A percentile compares a stretch with the other conserved stretches of the same genome.
These are phyloP conservation scores for Pseudorhiza aurosa DNA, from an alignment of 30 jellyfish, hydroid and myxozoan species.

Conservation along the genomic window DNA sequence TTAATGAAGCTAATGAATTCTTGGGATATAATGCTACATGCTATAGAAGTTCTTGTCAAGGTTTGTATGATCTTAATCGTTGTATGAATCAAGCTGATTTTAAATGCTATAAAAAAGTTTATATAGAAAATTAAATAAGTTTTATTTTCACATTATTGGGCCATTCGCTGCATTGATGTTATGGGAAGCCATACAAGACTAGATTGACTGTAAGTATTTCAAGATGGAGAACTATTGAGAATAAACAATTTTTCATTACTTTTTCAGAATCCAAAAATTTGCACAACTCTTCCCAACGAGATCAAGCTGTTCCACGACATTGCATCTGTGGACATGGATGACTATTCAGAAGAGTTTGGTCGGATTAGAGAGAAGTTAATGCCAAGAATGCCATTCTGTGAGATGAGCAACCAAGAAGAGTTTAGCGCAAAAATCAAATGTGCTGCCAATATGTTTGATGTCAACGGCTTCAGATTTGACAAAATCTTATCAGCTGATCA, in stretches of 20 bases:
- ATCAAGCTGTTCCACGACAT: conserved; percentile 18
- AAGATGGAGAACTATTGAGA: too few relatives aligned
- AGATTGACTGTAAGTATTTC: too few relatives aligned
- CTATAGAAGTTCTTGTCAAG: conserved; percentile 5
- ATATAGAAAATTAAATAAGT: too few relatives aligned
- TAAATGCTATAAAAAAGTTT: too few relatives aligned
- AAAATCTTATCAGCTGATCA: not conserved
- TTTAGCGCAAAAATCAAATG: not conserved
- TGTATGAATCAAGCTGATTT: too few relatives aligned
- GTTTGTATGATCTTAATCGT: too few relatives aligned
- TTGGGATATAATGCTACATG: conserved; percentile 31
- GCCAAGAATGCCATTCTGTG: not conserved
- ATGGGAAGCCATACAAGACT: too few relatives aligned
- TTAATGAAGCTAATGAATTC: conserved; percentile 14
- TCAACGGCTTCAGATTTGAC: not conserved
- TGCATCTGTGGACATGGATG: conserved; percentile 15
- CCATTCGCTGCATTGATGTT: too few relatives aligned
- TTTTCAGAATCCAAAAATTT: conserved; percentile 11
- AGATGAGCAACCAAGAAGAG: not conserved
- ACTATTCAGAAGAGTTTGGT: not conserved
- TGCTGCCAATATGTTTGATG: not conserved
- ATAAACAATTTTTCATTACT: too few relatives aligned
- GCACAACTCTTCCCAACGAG: conserved; percentile 20
- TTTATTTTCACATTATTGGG: too few relatives aligned
- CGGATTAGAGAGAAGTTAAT: not conserved